Evolutionary conservation across 2,113 vertebrate genomes (phyloP).

Genomic region (Gyps fulvus): DNA sequence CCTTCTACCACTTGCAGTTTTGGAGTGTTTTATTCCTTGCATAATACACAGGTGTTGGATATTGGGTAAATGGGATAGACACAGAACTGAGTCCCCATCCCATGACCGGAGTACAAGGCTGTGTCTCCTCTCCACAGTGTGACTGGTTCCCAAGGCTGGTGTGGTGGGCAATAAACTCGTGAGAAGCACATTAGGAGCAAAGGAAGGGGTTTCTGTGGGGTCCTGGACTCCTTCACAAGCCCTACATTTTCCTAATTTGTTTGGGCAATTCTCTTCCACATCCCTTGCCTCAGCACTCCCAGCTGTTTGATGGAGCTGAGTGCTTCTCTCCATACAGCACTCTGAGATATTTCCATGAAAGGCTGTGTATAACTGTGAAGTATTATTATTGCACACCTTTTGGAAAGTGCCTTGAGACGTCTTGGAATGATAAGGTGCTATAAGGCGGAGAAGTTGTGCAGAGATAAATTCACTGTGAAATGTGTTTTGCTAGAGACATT

Average conservation of each 20-base stretch:
- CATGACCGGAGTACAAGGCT: neutral
- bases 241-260: neutral
- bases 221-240: neutral
- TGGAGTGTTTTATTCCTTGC: neutral
- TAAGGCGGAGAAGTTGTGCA: constrained; percentile 64
- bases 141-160: neutral
- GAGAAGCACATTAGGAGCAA: neutral
- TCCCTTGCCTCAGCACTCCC: neutral
- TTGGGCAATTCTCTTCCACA: neutral
- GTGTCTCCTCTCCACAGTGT: neutral
- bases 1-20: neutral
- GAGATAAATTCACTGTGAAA: constrained; percentile 69
- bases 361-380: constrained; percentile 53
- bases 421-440: constrained; percentile 62
- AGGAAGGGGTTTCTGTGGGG: neutral
- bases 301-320: constrained; percentile 12
- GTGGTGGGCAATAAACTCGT: neutral
- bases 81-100: neutral
- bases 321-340: neutral
- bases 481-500: constrained; percentile 64
- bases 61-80: neutral
- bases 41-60: rapidly evolving
- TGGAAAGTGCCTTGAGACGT: constrained; percentile 65
- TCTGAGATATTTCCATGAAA: constrained; percentile 22
- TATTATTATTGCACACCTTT: constrained; percentile 67